A percentile compares a stretch with the other conserved stretches of the same genome.
Conservation (phyloP, 2,797 vertebrate species). For the Anolis apletophallus region DNA sequence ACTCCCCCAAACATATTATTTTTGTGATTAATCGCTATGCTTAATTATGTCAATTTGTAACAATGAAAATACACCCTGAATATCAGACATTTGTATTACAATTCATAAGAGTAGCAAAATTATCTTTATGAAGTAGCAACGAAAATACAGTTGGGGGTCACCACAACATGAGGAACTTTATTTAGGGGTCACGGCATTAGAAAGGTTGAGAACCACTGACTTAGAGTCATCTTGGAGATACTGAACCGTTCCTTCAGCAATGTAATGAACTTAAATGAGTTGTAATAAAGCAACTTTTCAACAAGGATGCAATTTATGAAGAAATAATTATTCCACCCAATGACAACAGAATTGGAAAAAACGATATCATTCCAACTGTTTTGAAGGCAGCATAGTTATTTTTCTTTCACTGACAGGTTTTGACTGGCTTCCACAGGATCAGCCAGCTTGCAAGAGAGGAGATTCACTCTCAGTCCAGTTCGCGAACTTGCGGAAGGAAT, state of each 20-base stretch:
- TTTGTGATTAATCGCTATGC: too few relatives aligned
- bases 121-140: too few relatives aligned
- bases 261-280: slow-evolving; percentile 13
- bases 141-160: too few relatives aligned
- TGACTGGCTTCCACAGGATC: slow-evolving; percentile 89
- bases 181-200: too few relatives aligned
- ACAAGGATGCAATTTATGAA: not conserved
- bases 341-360: not conserved
- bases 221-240: slow-evolving; percentile 34
- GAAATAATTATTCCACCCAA: not conserved
- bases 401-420: slow-evolving; percentile 56
- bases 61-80: too few relatives aligned
- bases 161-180: too few relatives aligned
- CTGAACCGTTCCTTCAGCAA: slow-evolving; percentile 28
- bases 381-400: slow-evolving; percentile 49
- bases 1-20: too few relatives aligned
- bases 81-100: too few relatives aligned
- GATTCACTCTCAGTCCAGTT: slow-evolving; percentile 79
- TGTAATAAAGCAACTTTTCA: not conserved
- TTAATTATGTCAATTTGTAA: too few relatives aligned
- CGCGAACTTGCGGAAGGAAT: slow-evolving; percentile 77
- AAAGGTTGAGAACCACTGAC: too few relatives aligned
- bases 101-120: too few relatives aligned
- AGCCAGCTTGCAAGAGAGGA: slow-evolving; percentile 86
- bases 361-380: slow-evolving; percentile 55